Percentiles rank a stretch among this genome's conserved stretches.
Evolutionary conservation across 2,797 vertebrate genomes (phyloP).

Genomic region (Molothrus ater): DNA sequence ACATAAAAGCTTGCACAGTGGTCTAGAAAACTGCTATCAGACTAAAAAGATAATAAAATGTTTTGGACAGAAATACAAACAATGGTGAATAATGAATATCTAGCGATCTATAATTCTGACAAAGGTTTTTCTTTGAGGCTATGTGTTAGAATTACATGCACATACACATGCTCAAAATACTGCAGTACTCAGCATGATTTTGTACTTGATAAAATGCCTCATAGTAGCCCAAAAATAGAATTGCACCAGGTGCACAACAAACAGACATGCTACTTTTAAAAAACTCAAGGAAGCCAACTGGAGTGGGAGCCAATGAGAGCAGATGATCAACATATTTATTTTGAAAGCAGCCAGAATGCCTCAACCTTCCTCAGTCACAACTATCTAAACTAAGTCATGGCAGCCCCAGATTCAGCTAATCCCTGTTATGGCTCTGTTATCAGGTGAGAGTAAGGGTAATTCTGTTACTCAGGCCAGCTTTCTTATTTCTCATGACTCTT

Average conservation of each 20-base stretch:
- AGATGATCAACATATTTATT: constrained; percentile 55
- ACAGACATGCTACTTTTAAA: constrained; percentile 9
- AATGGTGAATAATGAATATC: constrained; percentile 44
- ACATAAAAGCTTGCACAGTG: not conserved
- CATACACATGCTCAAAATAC: constrained; percentile 11
- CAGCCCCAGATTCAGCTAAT: not conserved
- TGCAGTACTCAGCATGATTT: constrained; percentile 36
- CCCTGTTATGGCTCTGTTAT: not conserved
- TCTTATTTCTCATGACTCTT: not conserved
- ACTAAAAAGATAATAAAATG: constrained; percentile 48
- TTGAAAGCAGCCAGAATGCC: constrained; percentile 53
- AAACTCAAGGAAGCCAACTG: constrained; percentile 11
- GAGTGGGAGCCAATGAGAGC: constrained; percentile 38
- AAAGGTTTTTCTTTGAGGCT: constrained; percentile 42
- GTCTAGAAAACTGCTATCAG: constrained; percentile 19
- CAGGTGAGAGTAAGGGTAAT: not conserved
- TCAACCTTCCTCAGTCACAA: constrained; percentile 51
- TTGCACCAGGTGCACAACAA: constrained; percentile 42
- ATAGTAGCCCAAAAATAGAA: constrained; percentile 38
- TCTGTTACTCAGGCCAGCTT: not conserved
- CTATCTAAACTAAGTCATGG: not conserved
- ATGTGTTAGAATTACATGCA: constrained; percentile 8
- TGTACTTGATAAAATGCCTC: constrained; percentile 39
- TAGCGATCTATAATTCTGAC: not conserved
- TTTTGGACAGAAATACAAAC: constrained; percentile 26